phyloP scores from a whole-genome alignment of 2,888 invertebrate genomes.

The Bursaphelenchus okinawaensis region DNA sequence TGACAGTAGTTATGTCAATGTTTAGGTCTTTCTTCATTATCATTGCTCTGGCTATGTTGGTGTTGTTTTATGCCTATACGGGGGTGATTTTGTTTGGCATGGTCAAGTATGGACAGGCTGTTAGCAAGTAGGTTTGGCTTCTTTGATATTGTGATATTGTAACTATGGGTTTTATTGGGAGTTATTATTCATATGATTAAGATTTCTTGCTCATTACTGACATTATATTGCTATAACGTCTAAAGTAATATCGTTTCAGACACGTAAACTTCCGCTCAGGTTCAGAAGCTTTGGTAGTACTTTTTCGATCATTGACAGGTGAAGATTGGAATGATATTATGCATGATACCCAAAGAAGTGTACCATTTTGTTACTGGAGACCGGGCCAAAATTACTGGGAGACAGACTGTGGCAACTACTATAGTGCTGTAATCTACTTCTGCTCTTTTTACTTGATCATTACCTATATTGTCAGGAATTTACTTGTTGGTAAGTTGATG shows the following conservation, averaged over 20 bases:
- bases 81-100: constrained; percentile 98
- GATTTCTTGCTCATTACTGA: too few species aligned
- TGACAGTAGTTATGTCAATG: constrained; percentile 97
- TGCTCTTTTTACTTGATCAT: constrained; percentile 99
- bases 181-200: too few species aligned
- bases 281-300: constrained; percentile 84
- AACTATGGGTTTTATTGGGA: too few species aligned
- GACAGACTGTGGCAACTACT: constrained; percentile 95
- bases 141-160: too few species aligned
- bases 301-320: constrained; percentile 98
- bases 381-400: constrained; percentile 70
- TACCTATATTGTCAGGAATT: constrained; percentile 94
- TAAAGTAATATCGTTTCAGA: constrained; percentile 32
- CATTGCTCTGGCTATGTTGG: constrained; percentile 76
- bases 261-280: constrained; percentile 96
- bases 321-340: constrained; percentile 99
- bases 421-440: constrained; percentile 91
- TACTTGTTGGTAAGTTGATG: constrained; percentile 83
- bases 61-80: constrained; percentile 94
- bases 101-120: constrained; percentile 97
- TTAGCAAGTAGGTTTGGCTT: constrained; percentile 62
- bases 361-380: constrained; percentile 68
- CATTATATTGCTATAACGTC: too few species aligned
- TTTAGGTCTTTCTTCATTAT: constrained; percentile 97
- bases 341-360: constrained; percentile 74